Base-by-base conservation (phyloP, 1,140 invertebrate species). In the Diabrotica undecimpunctata region DNA sequence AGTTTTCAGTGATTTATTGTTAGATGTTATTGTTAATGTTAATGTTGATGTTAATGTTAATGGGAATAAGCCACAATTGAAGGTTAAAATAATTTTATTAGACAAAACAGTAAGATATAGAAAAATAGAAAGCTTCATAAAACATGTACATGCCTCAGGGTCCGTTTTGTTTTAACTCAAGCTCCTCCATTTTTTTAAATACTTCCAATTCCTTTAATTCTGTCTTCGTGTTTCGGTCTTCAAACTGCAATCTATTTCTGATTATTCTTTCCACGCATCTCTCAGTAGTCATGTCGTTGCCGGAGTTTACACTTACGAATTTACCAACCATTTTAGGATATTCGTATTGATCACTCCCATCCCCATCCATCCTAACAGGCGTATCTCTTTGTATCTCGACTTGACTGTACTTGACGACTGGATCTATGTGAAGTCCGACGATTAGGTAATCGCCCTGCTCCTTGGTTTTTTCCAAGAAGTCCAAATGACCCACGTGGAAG, bases 381-480 rank as follows among this genome's bases (percentile, higher is more conserved):
- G 95, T 97, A 67, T 85, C 81, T 4, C 97, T 97, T 81, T 99
- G 96, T 70, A 93, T 92, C 0, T 99, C 97, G 37, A 93, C 94
- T 81, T 97, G 98, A 78, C 98, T 98, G 3, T 87, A 83, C 76
- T 94, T 94, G 5, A 94, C 93, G 62, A 95, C 92, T 8, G 94
- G 91, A 83, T 99, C 97, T 9, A 95, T 96, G 79, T 99, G 97
- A 9, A 99, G 83, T 5, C 98, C 98, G 52, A 99, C 97, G n/a
- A n/a, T n/a, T n/a, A n/a, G n/a, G n/a, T n/a, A n/a, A n/a, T n/a
- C n/a, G n/a, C n/a, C 69, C 64, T 67, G 54, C 37, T 85, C 78
- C 72, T 90, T 86, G 0, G 95, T 96, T 71, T 92, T 89, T 77
- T 98, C 93, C 58, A 99, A 79, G 79, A 99, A 99, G 76, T 97